These are phyloP conservation scores for Rhegmatorhina hoffmannsi DNA, from an alignment of 2,113 vertebrate genomes.

Conservation along the genomic window DNA sequence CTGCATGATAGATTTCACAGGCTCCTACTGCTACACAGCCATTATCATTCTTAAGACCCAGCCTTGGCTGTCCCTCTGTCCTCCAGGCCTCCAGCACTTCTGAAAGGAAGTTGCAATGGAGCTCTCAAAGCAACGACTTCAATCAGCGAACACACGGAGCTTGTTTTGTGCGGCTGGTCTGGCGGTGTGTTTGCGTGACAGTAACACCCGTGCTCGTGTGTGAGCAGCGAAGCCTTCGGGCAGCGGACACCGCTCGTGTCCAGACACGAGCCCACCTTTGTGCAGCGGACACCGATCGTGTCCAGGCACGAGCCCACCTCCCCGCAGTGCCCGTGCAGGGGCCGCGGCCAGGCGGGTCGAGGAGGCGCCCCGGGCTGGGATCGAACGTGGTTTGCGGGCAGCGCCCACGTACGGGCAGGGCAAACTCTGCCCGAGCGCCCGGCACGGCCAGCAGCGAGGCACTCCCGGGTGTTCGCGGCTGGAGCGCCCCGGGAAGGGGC, in stretches of 20 bases:
- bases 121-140: background rate
- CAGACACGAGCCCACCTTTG: no score
- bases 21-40: no score
- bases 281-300: fast-evolving
- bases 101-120: background rate
- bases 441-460: background rate
- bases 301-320: no score
- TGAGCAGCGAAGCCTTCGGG: fast-evolving
- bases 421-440: background rate
- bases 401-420: fast-evolving
- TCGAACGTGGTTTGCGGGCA: fast-evolving
- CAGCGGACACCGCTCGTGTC: fast-evolving
- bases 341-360: fast-evolving
- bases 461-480: background rate
- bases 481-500: background rate
- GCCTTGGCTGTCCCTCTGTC: no score
- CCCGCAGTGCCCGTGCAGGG: fast-evolving
- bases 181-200: background rate
- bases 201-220: fast-evolving
- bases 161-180: fast-evolving
- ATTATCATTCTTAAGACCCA: no score
- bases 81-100: background rate
- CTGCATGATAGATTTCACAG: no score
- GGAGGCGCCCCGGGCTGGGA: fast-evolving
- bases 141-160: fast-evolving